Percentiles rank a stretch among this genome's conserved stretches.
Conservation (phyloP, 2,888 invertebrate genomes). For the Cynaeus angustus region DNA sequence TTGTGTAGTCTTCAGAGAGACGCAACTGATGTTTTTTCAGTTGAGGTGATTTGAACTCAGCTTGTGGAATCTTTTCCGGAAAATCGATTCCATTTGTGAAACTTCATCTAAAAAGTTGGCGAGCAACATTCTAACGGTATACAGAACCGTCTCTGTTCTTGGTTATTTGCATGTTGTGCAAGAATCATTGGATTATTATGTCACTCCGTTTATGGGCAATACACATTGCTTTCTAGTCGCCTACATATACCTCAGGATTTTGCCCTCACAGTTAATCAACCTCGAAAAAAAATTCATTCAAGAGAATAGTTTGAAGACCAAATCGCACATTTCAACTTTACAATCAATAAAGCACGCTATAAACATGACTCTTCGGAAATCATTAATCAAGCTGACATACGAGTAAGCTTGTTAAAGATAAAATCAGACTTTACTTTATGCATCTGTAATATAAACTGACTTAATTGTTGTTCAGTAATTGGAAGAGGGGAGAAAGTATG, state of each 20-base stretch:
- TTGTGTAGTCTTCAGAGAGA: too few species aligned
- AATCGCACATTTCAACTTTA: background rate
- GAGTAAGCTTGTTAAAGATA: conserved; percentile 3
- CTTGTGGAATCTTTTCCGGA: conserved; percentile 1
- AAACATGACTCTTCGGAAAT: background rate
- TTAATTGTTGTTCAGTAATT: conserved; percentile 32
- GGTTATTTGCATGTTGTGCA: conserved; percentile 56
- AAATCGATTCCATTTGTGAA: background rate
- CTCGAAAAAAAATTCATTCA: background rate
- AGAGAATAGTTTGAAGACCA: background rate
- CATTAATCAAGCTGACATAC: background rate
- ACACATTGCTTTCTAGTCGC: conserved; percentile 50
- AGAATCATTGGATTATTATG: conserved; percentile 54
- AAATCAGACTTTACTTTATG: conserved; percentile 3
- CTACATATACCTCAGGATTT: conserved; percentile 44
- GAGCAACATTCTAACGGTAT: conserved; percentile 19
- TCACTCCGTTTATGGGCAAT: conserved; percentile 56
- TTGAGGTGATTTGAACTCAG: background rate
- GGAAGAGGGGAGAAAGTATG: background rate
- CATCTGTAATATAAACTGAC: conserved; percentile 22
- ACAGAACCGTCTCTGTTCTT: conserved; percentile 38
- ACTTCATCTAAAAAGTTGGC: background rate
- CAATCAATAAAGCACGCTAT: background rate
- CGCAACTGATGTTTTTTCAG: too few species aligned
- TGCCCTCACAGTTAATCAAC: conserved; percentile 21